Evolutionary conservation across 2,113 vertebrate genomes (phyloP).

Genomic region (Eira barbara): DNA sequence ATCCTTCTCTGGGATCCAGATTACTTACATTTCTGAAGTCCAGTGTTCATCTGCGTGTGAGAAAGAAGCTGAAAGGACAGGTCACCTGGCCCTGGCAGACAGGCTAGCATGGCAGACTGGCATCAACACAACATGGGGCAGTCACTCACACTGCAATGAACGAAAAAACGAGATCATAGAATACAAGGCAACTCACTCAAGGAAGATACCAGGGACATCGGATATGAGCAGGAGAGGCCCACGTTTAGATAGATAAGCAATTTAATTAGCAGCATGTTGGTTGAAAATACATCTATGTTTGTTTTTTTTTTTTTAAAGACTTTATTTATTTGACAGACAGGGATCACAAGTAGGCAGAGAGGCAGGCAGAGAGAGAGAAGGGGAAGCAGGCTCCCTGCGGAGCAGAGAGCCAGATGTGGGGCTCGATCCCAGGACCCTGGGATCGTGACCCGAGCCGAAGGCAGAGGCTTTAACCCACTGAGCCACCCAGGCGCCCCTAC

Average conservation of each 20-base stretch:
- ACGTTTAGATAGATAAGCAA: conserved; percentile 46
- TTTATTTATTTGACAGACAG: too few species aligned
- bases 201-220: conserved; percentile 47
- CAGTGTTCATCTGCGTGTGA: conserved; percentile 99
- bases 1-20: conserved; percentile 67
- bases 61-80: conserved; percentile 98
- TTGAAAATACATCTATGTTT: conserved; percentile 15
- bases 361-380: too few species aligned
- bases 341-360: too few species aligned
- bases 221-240: conserved; percentile 39
- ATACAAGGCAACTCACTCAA: conserved; percentile 67
- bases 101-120: conserved; percentile 99
- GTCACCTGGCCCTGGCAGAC: conserved; percentile 98
- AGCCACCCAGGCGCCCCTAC: too few species aligned
- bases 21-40: conserved; percentile 99
- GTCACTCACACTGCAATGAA: conserved; percentile 91
- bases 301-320: too few species aligned
- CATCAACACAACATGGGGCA: conserved; percentile 95
- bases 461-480: too few species aligned
- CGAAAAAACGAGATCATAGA: conserved; percentile 78
- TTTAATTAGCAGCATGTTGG: conserved; percentile 42
- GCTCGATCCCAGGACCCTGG: too few species aligned
- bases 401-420: too few species aligned
- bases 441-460: too few species aligned
- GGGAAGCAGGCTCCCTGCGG: too few species aligned